A percentile compares a stretch with the other conserved stretches of the same genome.
phyloP scores from a whole-genome alignment of 2,113 vertebrate genomes.

The Kryptolebias marmoratus region DNA sequence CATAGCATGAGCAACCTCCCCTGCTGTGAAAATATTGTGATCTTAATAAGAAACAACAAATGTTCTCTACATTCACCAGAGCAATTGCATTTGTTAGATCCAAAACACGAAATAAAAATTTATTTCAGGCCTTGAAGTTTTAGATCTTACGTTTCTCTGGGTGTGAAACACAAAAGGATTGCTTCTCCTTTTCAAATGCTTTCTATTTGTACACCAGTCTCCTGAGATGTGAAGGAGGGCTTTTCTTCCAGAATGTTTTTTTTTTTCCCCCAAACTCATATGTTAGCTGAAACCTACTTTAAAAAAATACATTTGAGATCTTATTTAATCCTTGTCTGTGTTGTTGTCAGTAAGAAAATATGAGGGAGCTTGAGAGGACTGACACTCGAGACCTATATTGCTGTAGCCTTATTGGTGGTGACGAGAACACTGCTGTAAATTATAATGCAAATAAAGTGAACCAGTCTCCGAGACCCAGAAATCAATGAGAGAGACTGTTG shows the following conservation, averaged over 20 bases:
- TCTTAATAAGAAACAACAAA: conserved; percentile 23
- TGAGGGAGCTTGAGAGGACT: conserved; percentile 25
- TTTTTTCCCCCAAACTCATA: conserved; percentile 2
- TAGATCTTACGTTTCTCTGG: not conserved
- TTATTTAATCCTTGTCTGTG: conserved; percentile 46
- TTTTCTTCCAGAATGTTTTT: conserved; percentile 10
- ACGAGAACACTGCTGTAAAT: conserved; percentile 23
- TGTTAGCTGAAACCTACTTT: conserved; percentile 5
- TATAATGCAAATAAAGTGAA: conserved; percentile 23
- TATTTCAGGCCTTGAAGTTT: conserved; percentile 8
- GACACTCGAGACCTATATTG: conserved; percentile 16
- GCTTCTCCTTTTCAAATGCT: conserved; percentile 1
- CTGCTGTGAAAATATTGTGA: not conserved
- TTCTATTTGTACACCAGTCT: conserved; percentile 27
- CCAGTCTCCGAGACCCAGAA: conserved; percentile 1
- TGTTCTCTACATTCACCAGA: conserved; percentile 3
- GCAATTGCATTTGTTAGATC: not conserved
- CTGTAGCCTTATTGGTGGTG: not conserved
- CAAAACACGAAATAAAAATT: conserved; percentile 15
- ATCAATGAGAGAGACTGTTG: conserved; percentile 8
- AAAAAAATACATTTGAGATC: conserved; percentile 31
- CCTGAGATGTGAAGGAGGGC: not conserved
- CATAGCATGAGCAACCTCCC: conserved; percentile 4
- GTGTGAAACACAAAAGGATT: conserved; percentile 3
- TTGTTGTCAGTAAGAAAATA: conserved; percentile 50